phyloP scores from a whole-genome alignment of 2,888 invertebrate species.

The Eristalinus aeneus region DNA sequence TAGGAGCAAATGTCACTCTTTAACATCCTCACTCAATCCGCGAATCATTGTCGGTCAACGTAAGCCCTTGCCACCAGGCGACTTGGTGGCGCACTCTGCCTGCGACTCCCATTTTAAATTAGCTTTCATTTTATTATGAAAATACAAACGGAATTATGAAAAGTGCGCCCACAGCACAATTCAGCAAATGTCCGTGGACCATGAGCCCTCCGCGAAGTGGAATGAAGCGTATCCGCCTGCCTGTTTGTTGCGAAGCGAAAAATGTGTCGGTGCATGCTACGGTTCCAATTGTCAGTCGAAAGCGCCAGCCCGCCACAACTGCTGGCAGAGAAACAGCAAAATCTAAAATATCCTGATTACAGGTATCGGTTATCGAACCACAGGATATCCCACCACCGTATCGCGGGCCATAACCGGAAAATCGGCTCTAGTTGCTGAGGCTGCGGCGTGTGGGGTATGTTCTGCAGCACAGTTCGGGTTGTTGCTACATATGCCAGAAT shows the following conservation, averaged over 20 bases:
- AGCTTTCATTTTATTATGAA: conserved; percentile 4
- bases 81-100: not conserved
- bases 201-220: not conserved
- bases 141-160: not conserved
- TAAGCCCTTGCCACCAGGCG: not conserved
- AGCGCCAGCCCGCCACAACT: not conserved
- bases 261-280: not conserved
- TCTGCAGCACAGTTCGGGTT: not conserved
- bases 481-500: not conserved
- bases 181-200: not conserved
- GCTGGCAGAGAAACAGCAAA: not conserved
- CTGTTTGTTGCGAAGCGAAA: not conserved
- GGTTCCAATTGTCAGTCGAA: not conserved
- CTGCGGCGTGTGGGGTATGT: not conserved
- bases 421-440: conserved; percentile 25
- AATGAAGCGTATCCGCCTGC: no score
- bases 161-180: not conserved
- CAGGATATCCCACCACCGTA: conserved; percentile 34
- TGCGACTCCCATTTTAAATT: not conserved
- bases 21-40: not conserved
- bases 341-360: conserved; percentile 30
- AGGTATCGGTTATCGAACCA: conserved; percentile 50
- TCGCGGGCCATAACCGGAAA: conserved; percentile 23
- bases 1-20: not conserved
- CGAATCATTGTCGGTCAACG: not conserved